Base-by-base conservation (phyloP, 2,797 vertebrate species). In the Vireo griseus region DNA sequence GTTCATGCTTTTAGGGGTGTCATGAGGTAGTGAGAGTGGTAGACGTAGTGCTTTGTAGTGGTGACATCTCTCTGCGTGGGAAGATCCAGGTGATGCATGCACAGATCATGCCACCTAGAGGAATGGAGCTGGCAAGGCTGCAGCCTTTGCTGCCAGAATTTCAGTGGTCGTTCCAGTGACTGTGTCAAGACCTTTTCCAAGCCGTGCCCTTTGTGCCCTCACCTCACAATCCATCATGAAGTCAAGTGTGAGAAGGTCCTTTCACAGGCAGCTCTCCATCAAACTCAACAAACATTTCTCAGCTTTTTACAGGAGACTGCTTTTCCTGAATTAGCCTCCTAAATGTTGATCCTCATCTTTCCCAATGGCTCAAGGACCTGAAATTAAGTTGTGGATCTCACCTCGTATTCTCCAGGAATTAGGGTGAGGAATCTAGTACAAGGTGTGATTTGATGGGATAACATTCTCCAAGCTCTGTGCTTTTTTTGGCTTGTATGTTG, bases 61-160 rank as follows among this genome's bases (percentile, higher is more conserved):
- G 62, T 74, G 89, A 29, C 75, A 40, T 47, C 61, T 50, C 71
- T 28, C 1, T 1, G 7, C 14, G 10, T 33, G 42, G 21, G 89
- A 55, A 40, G 61, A 5, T 29, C 15, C 42, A 86, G 90, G 82
- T 94, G n/a, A 44, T 10, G 76, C 13, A 4, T 86, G 75, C 94
- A 95, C 61, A 42, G 45, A 80, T 50, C 92, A 48, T 96, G 95
- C 92, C 94, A 90, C 85, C 92, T 89, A 95, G 87, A 96, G 91
- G 94, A 91, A 29, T 0, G 4, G 16, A 82, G 42, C 87, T 8
- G 7, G 78, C 78, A 91, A 37, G 55, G 71, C 92, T 54, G 52
- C 16, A 59, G 47, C 44, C n/a, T 74, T 33, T 71, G 18, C 61
- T 94, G 78, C 26, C 47, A 47, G 40, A 85, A 83, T 61, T 18